Conservation (phyloP, 1,140 invertebrate species). For the Eciton burchellii region DNA sequence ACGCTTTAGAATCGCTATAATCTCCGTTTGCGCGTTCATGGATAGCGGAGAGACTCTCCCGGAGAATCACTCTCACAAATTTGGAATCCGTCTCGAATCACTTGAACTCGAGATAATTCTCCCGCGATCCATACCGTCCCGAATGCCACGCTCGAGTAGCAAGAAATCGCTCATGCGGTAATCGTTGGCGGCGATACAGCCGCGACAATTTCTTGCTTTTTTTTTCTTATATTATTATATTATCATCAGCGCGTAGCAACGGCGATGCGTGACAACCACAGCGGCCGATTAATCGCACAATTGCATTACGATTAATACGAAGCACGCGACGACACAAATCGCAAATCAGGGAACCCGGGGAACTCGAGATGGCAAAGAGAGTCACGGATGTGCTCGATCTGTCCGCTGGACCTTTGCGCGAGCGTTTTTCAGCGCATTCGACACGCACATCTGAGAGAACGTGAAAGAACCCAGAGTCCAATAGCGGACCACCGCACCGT, state of each 20-base stretch:
- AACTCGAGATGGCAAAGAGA: neutral
- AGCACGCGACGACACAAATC: neutral
- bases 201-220: neutral
- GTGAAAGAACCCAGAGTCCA: neutral
- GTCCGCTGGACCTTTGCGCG: neutral
- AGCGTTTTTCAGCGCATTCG: neutral
- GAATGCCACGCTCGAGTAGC: neutral
- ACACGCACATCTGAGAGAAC: neutral
- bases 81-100: neutral
- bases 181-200: too few species aligned
- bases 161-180: neutral
- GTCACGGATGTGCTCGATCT: neutral
- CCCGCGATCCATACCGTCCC: neutral
- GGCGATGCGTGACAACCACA: constrained; percentile 26
- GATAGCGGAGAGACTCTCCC: too few species aligned
- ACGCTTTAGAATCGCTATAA: neutral
- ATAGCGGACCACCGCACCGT: too few species aligned
- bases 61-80: too few species aligned
- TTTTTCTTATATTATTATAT: too few species aligned
- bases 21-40: too few species aligned
- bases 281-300: constrained; percentile 8
- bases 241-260: constrained; percentile 6
- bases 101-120: neutral
- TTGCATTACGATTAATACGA: constrained; percentile 39
- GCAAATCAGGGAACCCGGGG: constrained; percentile 15